Percentiles rank a stretch among this genome's conserved stretches.
Conservation (phyloP, 2,888 invertebrate species). For the Tetheella fluctuosa region DNA sequence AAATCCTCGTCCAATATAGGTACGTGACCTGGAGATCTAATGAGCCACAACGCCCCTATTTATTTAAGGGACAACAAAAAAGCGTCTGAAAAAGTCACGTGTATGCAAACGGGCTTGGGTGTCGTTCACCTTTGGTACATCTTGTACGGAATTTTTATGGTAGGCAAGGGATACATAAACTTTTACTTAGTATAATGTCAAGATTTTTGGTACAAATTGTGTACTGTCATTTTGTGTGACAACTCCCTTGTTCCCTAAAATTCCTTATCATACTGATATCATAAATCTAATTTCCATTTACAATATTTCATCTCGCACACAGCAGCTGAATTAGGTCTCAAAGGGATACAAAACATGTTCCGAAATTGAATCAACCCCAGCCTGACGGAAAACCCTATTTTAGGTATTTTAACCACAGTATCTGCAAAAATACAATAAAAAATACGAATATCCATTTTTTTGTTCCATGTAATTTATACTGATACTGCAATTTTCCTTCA, state of each 20-base stretch:
- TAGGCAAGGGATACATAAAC: background rate
- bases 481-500: background rate
- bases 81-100: slow-evolving; percentile 18
- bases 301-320: background rate
- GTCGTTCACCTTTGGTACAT: slow-evolving; percentile 1
- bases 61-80: slow-evolving; percentile 23
- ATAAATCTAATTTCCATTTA: background rate
- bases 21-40: slow-evolving; percentile 43
- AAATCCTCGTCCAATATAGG: slow-evolving; percentile 36
- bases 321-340: background rate
- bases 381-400: background rate
- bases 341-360: background rate
- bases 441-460: background rate
- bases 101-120: background rate
- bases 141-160: background rate
- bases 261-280: background rate
- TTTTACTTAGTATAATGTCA: background rate
- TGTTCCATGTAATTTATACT: background rate
- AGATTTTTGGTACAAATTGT: background rate
- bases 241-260: background rate
- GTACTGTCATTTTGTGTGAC: background rate
- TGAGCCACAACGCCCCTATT: slow-evolving; percentile 33
- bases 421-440: background rate
- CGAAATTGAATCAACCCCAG: background rate
- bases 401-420: background rate